Base-by-base conservation (phyloP, 2,797 vertebrate species). In the Petrocephalus sullivani region DNA sequence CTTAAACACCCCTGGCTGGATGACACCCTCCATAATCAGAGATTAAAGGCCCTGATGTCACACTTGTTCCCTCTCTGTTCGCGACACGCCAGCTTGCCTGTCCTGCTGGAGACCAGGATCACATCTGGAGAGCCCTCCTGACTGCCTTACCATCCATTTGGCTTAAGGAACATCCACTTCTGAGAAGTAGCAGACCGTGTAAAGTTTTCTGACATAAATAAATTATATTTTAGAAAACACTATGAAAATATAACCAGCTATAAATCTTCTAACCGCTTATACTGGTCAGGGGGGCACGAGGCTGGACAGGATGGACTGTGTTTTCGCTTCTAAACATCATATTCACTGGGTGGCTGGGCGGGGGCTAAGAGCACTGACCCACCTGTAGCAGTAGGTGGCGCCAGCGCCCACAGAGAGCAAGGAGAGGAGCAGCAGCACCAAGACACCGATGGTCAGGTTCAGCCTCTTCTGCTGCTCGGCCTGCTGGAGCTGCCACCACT, bases 401-500 rank as follows among this genome's bases (percentile, higher is more conserved):
- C 95, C 95, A 87, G 93, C 92, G 0, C 92, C 94, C 86, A 97
- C 89, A 23, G 94, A 93, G 54, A 99, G 93, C 57, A 98, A 92
- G 28, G 95, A 93, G 21, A 96, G 75, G 0, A 97, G 91, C 19
- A 91, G 88, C 12, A 93, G 90, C 21, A 95, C 88, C 49, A 95
- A 95, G 0, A 93, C 92, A 0, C 92, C 92, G 0, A 96, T 95
- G 8, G 94, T 91, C 88, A 96, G 51, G 14, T 93, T 96, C 56
- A 92, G 93, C 87, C 92, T 95, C 94, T 95, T 97, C 86, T 95
- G 92, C 2, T 93, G 90, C 89, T 96, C 94, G 0, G 94, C 89
- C 0, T 93, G 94, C 87, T 95, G 97, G 89, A 97, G 94, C 6
- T 98, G 97, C 97, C 97, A 97, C 97, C 97, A 98, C 84, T 96